A percentile compares a stretch with the other conserved stretches of the same genome.
phyloP scores from a whole-genome alignment of 2,888 invertebrate species.

The Andrena camellia region DNA sequence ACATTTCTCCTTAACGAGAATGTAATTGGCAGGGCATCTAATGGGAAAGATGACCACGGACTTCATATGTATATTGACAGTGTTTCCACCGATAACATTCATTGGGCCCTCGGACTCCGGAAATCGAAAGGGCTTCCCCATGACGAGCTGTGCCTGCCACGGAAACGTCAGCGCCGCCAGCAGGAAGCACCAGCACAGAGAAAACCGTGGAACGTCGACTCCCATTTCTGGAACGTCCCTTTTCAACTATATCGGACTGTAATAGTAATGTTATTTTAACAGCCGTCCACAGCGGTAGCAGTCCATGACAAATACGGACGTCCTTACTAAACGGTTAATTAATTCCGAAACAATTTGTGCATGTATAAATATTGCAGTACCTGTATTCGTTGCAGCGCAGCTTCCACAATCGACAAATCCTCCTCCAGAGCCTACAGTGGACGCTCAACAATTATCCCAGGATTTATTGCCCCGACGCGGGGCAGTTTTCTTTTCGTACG shows the following conservation, averaged over 20 bases:
- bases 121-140: not conserved
- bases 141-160: not conserved
- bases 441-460: not conserved
- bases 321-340: too few species aligned
- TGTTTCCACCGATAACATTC: too few species aligned
- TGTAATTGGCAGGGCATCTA: too few species aligned
- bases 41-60: too few species aligned
- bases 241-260: not conserved
- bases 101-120: too few species aligned
- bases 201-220: not conserved
- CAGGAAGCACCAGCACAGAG: not conserved
- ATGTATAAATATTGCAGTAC: not conserved
- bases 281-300: not conserved
- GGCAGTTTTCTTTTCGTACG: not conserved
- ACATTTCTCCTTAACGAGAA: too few species aligned
- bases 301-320: too few species aligned
- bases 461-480: constrained; percentile 1
- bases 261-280: not conserved
- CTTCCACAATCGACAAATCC: not conserved
- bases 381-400: not conserved
- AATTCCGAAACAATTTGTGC: too few species aligned
- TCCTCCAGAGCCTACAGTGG: not conserved
- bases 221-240: not conserved
- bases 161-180: not conserved
- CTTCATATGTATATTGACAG: too few species aligned